These are phyloP conservation scores for Formica exsecta DNA, from an alignment of 1,140 invertebrate genomes.

Conservation along the genomic window DNA sequence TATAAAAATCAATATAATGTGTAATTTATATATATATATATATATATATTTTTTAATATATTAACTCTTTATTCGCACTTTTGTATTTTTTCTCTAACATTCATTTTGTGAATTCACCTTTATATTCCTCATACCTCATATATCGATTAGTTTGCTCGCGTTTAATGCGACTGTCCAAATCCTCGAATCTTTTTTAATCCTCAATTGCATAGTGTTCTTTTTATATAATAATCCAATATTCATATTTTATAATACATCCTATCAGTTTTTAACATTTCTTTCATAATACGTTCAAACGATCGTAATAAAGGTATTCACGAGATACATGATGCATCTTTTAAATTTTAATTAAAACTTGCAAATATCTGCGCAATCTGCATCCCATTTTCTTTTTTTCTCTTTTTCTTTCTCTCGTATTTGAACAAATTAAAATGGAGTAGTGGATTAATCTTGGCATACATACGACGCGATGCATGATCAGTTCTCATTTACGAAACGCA, in stretches of 20 bases:
- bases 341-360: slow-evolving; percentile 15
- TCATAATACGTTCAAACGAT: neutral
- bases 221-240: neutral
- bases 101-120: neutral
- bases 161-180: neutral
- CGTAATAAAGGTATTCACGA: neutral
- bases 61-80: neutral
- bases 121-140: neutral
- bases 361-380: neutral
- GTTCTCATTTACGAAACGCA: neutral
- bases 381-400: neutral
- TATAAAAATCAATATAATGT: neutral
- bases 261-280: neutral
- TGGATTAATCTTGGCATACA: slow-evolving; percentile 1
- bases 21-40: neutral
- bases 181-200: neutral
- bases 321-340: neutral
- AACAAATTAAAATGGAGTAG: neutral
- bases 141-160: slow-evolving; percentile 16
- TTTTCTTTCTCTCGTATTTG: no score
- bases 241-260: neutral
- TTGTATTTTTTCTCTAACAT: neutral
- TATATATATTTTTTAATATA: neutral
- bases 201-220: neutral
- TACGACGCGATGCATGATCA: neutral